These are phyloP conservation scores for Protosalanx chinensis DNA, from an alignment of 2,797 vertebrate species.

Conservation along the genomic window DNA sequence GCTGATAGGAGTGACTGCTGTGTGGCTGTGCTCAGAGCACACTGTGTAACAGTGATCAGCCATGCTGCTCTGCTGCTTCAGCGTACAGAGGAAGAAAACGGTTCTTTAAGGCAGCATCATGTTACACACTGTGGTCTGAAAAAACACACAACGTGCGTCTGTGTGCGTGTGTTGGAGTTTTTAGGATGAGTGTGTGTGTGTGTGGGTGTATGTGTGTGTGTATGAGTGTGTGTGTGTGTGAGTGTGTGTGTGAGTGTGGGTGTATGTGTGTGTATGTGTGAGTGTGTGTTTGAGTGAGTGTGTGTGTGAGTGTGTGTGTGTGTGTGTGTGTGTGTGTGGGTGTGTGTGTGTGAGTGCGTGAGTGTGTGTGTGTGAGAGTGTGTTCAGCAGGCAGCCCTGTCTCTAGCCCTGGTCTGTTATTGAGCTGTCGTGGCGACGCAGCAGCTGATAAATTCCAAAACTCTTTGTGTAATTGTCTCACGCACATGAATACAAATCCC, in stretches of 20 bases:
- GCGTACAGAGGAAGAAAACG: no score
- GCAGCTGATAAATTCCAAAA: slow-evolving; percentile 85
- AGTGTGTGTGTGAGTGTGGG: background rate
- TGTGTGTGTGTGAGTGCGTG: slow-evolving; percentile 17
- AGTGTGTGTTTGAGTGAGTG: slow-evolving; percentile 4
- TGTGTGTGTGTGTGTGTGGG: slow-evolving; percentile 9
- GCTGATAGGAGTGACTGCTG: slow-evolving; percentile 33
- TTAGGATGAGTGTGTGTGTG: background rate
- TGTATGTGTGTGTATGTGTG: background rate
- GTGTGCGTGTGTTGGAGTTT: background rate
- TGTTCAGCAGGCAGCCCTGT: slow-evolving; percentile 38
- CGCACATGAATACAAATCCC: slow-evolving; percentile 85
- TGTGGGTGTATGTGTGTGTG: background rate
- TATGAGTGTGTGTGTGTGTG: background rate
- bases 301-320: background rate
- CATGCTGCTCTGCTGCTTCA: slow-evolving; percentile 2
- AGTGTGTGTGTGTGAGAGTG: slow-evolving; percentile 19
- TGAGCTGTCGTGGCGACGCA: slow-evolving; percentile 83
- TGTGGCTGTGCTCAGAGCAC: slow-evolving; percentile 37
- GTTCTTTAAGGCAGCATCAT: background rate
- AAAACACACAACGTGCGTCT: background rate
- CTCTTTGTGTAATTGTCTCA: slow-evolving; percentile 93
- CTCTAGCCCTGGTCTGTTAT: slow-evolving; percentile 74
- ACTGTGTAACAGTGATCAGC: slow-evolving; percentile 34
- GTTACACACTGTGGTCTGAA: background rate